Conservation (phyloP, 2,888 invertebrate genomes). For the Danaus chrysippus region DNA sequence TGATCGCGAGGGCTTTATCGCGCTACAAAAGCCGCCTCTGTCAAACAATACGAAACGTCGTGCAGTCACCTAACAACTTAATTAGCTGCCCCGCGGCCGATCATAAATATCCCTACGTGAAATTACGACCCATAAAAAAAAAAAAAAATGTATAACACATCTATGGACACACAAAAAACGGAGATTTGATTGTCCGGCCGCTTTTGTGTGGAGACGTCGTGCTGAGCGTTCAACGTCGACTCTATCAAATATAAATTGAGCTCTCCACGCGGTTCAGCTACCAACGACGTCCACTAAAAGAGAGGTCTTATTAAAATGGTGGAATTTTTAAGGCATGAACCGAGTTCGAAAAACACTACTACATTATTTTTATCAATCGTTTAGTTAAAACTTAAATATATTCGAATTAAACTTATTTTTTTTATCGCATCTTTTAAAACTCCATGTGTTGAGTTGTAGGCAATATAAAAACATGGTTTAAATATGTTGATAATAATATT, state of each 20-base stretch:
- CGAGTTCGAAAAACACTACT: constrained; percentile 27
- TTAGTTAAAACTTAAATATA: constrained; percentile 10
- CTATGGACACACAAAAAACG: constrained; percentile 75
- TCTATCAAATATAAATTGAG: constrained; percentile 36
- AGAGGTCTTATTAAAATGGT: constrained; percentile 27
- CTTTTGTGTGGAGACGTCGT: constrained; percentile 71
- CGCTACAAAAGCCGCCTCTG: constrained; percentile 58
- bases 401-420: not conserved
- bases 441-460: too few relatives aligned
- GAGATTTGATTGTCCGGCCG: constrained; percentile 70
- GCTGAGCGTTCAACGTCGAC: constrained; percentile 50
- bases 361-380: constrained; percentile 23
- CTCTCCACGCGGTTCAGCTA: constrained; percentile 35
- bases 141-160: constrained; percentile 75
- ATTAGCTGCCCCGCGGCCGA: constrained; percentile 75
- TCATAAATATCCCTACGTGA: constrained; percentile 76
- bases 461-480: too few relatives aligned
- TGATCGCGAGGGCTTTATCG: constrained; percentile 58
- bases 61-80: constrained; percentile 75
- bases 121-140: constrained; percentile 78
- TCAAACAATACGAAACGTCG: constrained; percentile 68
- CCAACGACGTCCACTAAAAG: constrained; percentile 29
- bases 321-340: constrained; percentile 22
- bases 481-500: too few relatives aligned
- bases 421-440: too few relatives aligned